These are phyloP conservation scores for Gari tellinella DNA, from an alignment of 2,888 invertebrate species.

Conservation along the genomic window DNA sequence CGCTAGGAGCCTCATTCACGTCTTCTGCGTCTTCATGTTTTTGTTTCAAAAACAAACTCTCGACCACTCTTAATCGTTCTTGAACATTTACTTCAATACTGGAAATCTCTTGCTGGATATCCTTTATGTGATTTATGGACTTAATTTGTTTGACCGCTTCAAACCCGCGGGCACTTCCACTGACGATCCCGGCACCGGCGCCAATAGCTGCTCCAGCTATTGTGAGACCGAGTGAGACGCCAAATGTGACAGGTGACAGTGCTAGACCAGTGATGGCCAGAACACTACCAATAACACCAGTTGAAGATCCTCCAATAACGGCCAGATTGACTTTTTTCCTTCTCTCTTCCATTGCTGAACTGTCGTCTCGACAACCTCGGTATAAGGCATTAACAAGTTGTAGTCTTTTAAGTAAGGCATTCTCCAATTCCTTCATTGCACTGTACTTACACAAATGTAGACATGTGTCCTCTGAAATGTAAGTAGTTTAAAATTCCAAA, in stretches of 20 bases:
- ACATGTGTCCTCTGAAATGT: too few species aligned
- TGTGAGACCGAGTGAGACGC: conserved; percentile 19
- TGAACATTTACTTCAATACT: conserved; percentile 2
- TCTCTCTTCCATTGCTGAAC: too few species aligned
- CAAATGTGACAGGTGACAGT: conserved; percentile 30
- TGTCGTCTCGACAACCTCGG: too few species aligned
- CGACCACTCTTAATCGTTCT: not conserved
- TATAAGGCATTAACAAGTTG: too few species aligned
- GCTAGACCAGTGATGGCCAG: conserved; percentile 18
- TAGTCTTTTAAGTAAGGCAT: too few species aligned
- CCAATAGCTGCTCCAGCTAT: conserved; percentile 23
- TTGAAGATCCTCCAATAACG: conserved; percentile 15
- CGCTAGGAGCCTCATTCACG: conserved; percentile 3
- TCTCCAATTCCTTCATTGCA: too few species aligned
- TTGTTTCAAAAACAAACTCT: not conserved
- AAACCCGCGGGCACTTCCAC: conserved; percentile 7
- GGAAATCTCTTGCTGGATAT: conserved; percentile 2
- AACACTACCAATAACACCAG: conserved; percentile 22
- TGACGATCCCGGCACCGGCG: conserved; percentile 7
- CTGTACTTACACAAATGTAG: too few species aligned
- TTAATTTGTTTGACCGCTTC: conserved; percentile 26
- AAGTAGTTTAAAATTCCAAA: too few species aligned
- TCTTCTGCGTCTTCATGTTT: not conserved
- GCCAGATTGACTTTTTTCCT: conserved; percentile 11
- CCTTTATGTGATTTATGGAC: conserved; percentile 11